These are phyloP conservation scores for Esperia sulphurella DNA, from an alignment of 2,888 invertebrate genomes.

Conservation along the genomic window DNA sequence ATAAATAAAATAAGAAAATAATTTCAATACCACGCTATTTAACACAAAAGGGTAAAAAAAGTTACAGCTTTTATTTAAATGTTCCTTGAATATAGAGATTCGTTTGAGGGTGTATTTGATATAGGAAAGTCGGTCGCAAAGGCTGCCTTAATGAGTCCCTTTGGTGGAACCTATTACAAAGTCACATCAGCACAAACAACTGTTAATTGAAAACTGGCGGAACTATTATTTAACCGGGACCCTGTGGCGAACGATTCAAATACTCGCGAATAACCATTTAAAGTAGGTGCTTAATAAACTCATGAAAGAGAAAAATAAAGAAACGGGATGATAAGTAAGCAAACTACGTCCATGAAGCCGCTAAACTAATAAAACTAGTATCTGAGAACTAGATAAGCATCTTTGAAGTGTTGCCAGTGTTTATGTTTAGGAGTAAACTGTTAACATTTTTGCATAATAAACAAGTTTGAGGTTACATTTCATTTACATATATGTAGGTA, in stretches of 20 bases:
- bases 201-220: constrained; percentile 9
- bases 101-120: background rate
- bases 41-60: too few species aligned
- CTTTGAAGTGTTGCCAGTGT: background rate
- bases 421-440: too few species aligned
- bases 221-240: background rate
- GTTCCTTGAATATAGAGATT: background rate
- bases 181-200: constrained; percentile 4
- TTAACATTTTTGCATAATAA: too few species aligned
- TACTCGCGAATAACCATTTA: background rate
- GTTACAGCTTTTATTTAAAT: background rate
- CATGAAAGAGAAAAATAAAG: too few species aligned
- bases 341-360: background rate
- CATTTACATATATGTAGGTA: too few species aligned
- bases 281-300: too few species aligned
- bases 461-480: too few species aligned
- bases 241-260: too few species aligned
- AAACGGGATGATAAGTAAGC: too few species aligned
- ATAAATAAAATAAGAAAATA: too few species aligned
- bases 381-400: background rate
- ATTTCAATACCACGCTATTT: too few species aligned
- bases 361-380: background rate
- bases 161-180: background rate
- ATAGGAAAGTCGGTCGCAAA: background rate
- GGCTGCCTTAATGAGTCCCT: background rate